These are phyloP conservation scores for Thumatha senex DNA, from an alignment of 2,888 invertebrate genomes.

Conservation along the genomic window DNA sequence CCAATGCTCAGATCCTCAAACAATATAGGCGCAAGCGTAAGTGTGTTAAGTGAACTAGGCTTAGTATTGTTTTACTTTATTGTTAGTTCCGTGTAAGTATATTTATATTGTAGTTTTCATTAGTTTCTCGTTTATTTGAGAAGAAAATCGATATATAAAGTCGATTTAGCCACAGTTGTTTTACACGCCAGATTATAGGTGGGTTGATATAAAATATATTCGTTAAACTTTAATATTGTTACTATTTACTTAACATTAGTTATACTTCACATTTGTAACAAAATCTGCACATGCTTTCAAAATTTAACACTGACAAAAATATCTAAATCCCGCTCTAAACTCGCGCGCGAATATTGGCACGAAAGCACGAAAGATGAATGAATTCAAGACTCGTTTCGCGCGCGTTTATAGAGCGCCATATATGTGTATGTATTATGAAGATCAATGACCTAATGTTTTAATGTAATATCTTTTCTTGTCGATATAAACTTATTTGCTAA, in stretches of 20 bases:
- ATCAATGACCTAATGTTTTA: no score
- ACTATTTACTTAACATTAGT: constrained; percentile 12
- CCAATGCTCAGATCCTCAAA: no score
- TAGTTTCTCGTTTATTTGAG: constrained; percentile 1
- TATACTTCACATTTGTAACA: constrained; percentile 28
- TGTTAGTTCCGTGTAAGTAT: neutral
- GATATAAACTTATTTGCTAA: constrained; percentile 30
- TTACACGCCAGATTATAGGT: constrained; percentile 20
- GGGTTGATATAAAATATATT: constrained; percentile 14
- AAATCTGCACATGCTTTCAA: constrained; percentile 35
- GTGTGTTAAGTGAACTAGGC: no score
- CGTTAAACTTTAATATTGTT: constrained; percentile 27
- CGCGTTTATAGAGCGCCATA: no score
- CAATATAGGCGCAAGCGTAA: no score
- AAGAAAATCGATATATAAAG: neutral
- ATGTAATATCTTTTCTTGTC: constrained; percentile 20
- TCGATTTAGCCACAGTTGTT: constrained; percentile 6
- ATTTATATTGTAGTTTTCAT: constrained; percentile 5
- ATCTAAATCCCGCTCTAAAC: constrained; percentile 13
- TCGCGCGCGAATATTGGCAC: no score
- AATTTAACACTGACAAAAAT: constrained; percentile 20
- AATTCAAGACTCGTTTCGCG: no score
- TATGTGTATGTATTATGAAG: no score
- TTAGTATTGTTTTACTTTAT: no score
- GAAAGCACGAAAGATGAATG: no score